Evolutionary conservation across 64 coral and sea anemone species (phyloP), one percentile per base, ranked within the genome.

Genomic region (Porites australiensis): DNA sequence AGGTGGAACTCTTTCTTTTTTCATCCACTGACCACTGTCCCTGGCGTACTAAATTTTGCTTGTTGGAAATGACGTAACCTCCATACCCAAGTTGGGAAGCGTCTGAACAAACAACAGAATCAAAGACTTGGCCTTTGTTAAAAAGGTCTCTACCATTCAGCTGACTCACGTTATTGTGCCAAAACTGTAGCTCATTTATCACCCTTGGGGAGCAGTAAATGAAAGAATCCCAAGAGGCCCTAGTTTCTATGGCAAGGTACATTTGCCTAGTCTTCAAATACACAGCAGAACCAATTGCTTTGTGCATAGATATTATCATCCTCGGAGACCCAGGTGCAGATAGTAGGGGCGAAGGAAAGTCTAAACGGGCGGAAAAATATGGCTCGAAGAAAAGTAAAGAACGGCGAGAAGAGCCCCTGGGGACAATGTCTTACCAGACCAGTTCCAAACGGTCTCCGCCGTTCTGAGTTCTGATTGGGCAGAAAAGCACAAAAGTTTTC

Each of bases 121-220:
- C 59, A 86, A 77, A 87, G 22, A 27, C 77, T 77, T 59, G 82
- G 62, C 54, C 57, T 50, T 57, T 62, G 62, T 70, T 47, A 53
- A 70, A 93, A 14, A 77, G n/a, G 16, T 77, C 22, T 23, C 5
- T 77, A 52, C 79, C 89, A 73, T 83, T 91, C 64, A 83, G 73
- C 8, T 44, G 22, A 91, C 72, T 43, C 69, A 91, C 61, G 76
- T 92, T 70, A 21, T 67, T 62, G 62, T 87, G 5, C n/a, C 44
- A 79, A 23, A 92, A 93, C 62, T 80, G 48, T 62, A 92, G 81
- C 81, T 92, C 79, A 62, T 92, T 65, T 48, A 72, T 66, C 59
- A 92, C n/a, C 57, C 53, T 65, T 54, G 79, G 78, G 60, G 90
- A 64, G 85, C 71, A 55, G 9, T 45, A 55, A 18, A 74, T 54